Evolutionary conservation across 2,888 invertebrate species (phyloP).

Genomic region (Eupithecia tripunctaria): DNA sequence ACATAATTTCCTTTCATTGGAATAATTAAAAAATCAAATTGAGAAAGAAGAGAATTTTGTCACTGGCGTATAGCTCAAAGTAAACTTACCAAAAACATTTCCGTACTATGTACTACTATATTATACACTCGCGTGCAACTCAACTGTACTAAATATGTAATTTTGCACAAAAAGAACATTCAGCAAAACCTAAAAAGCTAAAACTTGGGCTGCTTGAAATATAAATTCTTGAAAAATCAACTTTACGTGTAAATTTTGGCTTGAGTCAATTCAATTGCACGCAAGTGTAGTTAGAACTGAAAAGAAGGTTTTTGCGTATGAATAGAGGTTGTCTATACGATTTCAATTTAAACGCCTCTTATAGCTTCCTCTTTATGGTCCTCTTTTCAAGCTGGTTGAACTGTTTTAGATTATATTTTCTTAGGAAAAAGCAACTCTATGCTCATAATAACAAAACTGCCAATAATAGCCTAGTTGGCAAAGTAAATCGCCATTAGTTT

Average conservation of each 20-base stretch:
- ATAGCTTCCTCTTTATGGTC: neutral
- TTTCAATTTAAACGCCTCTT: neutral
- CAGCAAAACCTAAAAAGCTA: too few species aligned
- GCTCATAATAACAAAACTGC: neutral
- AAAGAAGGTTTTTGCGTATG: neutral
- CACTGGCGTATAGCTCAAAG: neutral
- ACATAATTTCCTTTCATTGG: conserved; percentile 60
- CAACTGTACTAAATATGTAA: too few species aligned
- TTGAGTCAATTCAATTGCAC: too few species aligned
- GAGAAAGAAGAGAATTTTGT: conserved; percentile 38
- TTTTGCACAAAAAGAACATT: too few species aligned
- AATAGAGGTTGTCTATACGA: neutral
- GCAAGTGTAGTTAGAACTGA: too few species aligned
- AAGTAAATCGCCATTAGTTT: conserved; percentile 21
- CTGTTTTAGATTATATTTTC: neutral
- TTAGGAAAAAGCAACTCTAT: neutral
- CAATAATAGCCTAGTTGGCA: neutral
- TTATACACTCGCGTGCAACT: too few species aligned
- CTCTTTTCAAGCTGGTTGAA: neutral
- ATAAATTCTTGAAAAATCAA: too few species aligned
- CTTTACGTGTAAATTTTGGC: too few species aligned
- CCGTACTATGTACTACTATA: too few species aligned
- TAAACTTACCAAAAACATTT: neutral
- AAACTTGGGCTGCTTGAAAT: too few species aligned
- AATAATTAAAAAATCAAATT: conserved; percentile 49